phyloP scores from a whole-genome alignment of 2,113 vertebrate species.

The Atrichornis clamosus region DNA sequence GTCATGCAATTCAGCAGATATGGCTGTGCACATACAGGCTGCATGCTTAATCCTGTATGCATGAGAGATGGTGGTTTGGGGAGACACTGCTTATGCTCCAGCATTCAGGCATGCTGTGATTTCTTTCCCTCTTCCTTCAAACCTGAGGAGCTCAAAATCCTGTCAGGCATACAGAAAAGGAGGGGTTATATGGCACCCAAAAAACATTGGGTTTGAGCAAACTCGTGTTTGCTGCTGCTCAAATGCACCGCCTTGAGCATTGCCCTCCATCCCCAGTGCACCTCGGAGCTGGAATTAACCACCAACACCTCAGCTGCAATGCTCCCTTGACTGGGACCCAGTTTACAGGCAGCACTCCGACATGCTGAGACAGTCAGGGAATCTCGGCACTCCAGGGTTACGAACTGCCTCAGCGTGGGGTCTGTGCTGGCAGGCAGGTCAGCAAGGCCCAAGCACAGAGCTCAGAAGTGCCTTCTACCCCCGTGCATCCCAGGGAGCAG shows the following conservation, averaged over 20 bases:
- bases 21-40: not conserved
- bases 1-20: not conserved
- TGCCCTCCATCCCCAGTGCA: not conserved
- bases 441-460: not conserved
- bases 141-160: not conserved
- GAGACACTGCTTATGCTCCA: not conserved
- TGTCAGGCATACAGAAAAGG: not conserved
- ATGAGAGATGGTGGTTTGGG: not conserved
- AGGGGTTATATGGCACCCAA: not conserved
- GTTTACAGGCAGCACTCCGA: not conserved
- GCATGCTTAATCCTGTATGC: not conserved
- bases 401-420: not conserved
- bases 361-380: not conserved
- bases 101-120: not conserved
- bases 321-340: not conserved
- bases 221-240: not conserved
- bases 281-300: not conserved
- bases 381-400: not conserved
- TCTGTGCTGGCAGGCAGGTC: not conserved
- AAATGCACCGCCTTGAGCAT: not conserved
- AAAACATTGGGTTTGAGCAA: not conserved
- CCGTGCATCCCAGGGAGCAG: not conserved
- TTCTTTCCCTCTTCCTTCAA: not conserved
- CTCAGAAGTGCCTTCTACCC: not conserved
- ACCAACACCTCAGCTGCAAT: fast-evolving